Evolutionary conservation across 2,113 vertebrate genomes (phyloP).

Genomic region (Aramus guarauna): DNA sequence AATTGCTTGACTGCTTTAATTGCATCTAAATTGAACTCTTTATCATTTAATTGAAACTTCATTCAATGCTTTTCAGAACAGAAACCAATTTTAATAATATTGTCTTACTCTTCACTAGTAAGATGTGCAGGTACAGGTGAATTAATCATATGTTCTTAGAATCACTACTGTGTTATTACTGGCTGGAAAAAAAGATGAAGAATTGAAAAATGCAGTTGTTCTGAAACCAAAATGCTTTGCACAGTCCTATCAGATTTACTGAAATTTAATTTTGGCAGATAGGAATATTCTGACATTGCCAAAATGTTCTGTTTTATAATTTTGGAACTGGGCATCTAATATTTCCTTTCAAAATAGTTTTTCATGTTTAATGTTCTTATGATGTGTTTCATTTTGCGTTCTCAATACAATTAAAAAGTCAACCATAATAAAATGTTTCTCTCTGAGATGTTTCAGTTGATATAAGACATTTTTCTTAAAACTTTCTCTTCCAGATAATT

Average conservation of each 20-base stretch:
- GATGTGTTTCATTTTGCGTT: slow-evolving; percentile 44
- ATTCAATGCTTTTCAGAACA: not conserved
- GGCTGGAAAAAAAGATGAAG: not conserved
- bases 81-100: not conserved
- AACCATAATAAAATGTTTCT: not conserved
- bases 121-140: not conserved
- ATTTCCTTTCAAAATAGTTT: slow-evolving; percentile 28
- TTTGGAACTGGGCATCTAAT: not conserved
- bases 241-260: not conserved
- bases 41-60: not conserved
- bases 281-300: not conserved
- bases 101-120: not conserved
- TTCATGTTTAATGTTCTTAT: slow-evolving; percentile 11
- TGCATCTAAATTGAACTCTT: not conserved
- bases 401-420: slow-evolving; percentile 32
- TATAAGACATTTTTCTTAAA: not conserved
- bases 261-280: slow-evolving; percentile 21
- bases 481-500: not conserved
- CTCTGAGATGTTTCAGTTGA: not conserved
- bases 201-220: not conserved
- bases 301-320: slow-evolving; percentile 19
- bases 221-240: not conserved
- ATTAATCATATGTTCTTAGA: not conserved
- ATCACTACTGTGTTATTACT: not conserved
- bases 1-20: not conserved